Evolutionary conservation across 2,797 vertebrate genomes (phyloP), one percentile per base, ranked within the genome.

Genomic region (Monodelphis domestica): DNA sequence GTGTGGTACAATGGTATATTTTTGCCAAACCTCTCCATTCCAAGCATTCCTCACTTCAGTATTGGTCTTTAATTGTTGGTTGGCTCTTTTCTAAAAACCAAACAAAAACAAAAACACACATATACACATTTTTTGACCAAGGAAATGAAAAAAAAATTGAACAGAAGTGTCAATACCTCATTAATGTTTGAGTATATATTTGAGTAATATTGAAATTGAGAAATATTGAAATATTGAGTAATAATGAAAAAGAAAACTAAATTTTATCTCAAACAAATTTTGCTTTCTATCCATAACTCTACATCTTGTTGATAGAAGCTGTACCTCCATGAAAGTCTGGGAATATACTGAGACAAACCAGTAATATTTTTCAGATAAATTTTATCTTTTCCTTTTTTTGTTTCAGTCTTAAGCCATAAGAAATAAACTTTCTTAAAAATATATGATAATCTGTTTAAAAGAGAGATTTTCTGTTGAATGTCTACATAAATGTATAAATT

Each of bases 401-500:
- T 97, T 97, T 97, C 96, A 95, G 53, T 95, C 94, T 92, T 97
- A 96, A 95, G 93, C 96, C 96, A 96, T 96, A 96, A 97, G 95
- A 93, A 97, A 95, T 95, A 97, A 97, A 96, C 97, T 97, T 97
- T 97, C 95, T 97, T 97, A 94, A 97, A 96, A 97, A 84, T 97
- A 97, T 97, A 97, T 97, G 95, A 94, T 97, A 96, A 97, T 97
- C 95, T 97, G 96, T 97, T 97, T 50, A 97, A 95, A 97, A 97
- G 96, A 95, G 63, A 93, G 92, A 97, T 92, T 92, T 95, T 87
- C 24, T 96, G 96, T 97, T 95, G 94, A 97, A 97, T 94, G 57
- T 97, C 97, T 97, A 97, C 97, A 95, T 97, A 97, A 97, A 97
- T 97, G 95, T 97, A 97, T 97, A 97, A 97, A 96, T 97, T 97